Percentiles rank a stretch among this genome's conserved stretches.
Conservation (phyloP, 2,888 invertebrate genomes). For the Catocala sponsa region DNA sequence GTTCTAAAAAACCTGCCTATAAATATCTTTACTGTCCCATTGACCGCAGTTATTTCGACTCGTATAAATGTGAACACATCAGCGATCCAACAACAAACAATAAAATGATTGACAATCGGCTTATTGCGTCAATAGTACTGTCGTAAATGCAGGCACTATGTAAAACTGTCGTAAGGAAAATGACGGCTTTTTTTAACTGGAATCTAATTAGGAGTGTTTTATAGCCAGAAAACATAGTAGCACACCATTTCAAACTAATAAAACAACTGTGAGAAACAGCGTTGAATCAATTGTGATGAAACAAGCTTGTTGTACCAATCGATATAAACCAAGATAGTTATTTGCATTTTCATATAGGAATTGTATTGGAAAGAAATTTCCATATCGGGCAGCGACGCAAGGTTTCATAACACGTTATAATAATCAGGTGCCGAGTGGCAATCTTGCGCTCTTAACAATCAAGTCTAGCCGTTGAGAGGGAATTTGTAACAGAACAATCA, state of each 20-base stretch:
- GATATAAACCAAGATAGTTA: constrained; percentile 38
- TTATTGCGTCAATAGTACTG: constrained; percentile 31
- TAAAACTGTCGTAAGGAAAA: constrained; percentile 34
- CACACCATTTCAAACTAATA: constrained; percentile 24
- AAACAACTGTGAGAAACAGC: constrained; percentile 55
- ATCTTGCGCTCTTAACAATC: constrained; percentile 50
- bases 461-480: constrained; percentile 54
- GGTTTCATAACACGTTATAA: constrained; percentile 43
- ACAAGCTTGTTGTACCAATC: constrained; percentile 47
- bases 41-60: constrained; percentile 16
- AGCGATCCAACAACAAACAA: constrained; percentile 11
- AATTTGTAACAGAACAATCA: constrained; percentile 51
- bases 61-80: constrained; percentile 14
- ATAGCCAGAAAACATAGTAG: constrained; percentile 24
- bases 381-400: constrained; percentile 36
- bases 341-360: constrained; percentile 33
- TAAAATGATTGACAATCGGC: constrained; percentile 35
- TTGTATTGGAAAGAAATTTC: constrained; percentile 43
- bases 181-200: constrained; percentile 6
- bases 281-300: constrained; percentile 28
- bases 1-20: neutral
- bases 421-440: constrained; percentile 35
- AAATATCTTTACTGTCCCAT: constrained; percentile 19
- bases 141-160: constrained; percentile 39
- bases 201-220: constrained; percentile 18